phyloP scores from a whole-genome alignment of 2,888 invertebrate genomes.

The Volucella inflata region DNA sequence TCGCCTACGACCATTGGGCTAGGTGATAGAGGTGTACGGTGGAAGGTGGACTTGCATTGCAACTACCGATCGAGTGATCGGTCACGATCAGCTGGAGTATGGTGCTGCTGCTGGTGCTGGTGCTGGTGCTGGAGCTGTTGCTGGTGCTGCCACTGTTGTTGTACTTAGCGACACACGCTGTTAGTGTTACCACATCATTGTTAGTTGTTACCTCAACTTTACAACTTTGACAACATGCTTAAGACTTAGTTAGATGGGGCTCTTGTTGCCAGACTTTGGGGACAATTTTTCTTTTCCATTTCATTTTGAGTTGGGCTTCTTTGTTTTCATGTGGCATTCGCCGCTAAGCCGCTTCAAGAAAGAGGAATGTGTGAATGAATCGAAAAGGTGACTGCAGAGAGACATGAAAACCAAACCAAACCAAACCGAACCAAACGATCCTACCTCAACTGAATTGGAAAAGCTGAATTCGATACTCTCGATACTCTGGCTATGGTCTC shows the following conservation, averaged over 20 bases:
- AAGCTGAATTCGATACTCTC: constrained; percentile 15
- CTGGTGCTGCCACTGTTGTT: too few species aligned
- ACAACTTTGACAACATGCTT: too few species aligned
- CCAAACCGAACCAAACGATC: constrained; percentile 27
- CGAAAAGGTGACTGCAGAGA: background rate
- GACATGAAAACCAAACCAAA: background rate
- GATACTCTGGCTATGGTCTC: too few species aligned
- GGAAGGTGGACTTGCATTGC: constrained; percentile 12
- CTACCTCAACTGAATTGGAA: constrained; percentile 62
- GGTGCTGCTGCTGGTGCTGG: constrained; percentile 6
- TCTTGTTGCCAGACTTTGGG: constrained; percentile 17
- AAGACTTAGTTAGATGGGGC: background rate
- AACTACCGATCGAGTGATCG: constrained; percentile 36
- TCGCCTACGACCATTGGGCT: background rate
- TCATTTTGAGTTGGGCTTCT: constrained; percentile 25
- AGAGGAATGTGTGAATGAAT: constrained; percentile 41
- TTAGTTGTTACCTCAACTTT: background rate
- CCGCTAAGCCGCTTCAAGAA: background rate
- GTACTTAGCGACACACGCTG: constrained; percentile 7
- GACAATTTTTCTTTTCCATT: constrained; percentile 47
- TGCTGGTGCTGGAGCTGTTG: too few species aligned
- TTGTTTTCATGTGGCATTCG: constrained; percentile 45
- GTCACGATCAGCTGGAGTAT: constrained; percentile 62
- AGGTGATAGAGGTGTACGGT: background rate
- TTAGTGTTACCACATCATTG: constrained; percentile 40